Evolutionary conservation across 1,140 invertebrate genomes (phyloP), one percentile per base, ranked within the genome.

Genomic region (Gonioctena quinquepunctata): DNA sequence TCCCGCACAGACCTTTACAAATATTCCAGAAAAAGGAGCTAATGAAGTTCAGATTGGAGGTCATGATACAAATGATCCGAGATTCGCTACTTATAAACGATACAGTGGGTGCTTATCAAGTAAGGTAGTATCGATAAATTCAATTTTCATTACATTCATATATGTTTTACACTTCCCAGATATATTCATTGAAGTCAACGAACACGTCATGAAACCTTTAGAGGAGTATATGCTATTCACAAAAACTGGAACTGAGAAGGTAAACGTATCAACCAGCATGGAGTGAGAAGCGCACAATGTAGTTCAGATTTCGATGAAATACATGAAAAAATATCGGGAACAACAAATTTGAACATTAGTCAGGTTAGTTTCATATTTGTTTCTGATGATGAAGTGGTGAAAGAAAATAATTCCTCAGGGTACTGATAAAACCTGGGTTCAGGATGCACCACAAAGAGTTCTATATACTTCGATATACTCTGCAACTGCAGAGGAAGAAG

Each of bases 71-170:
- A 92, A 89, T 5, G 92, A 94, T 84, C 89, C 90, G 18, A 86
- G 92, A 71, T 91, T 94, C 79, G 89, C 87, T 57, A 90, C 91
- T 48, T 96, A 94, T 75, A 93, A 92, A 74, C 92, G 92, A 74
- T 96, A 95, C 81, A 94, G 91, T 73, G 94, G 94, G 26, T 96
- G 94, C 79, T 84, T 96, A 60, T 95, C 94, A 71, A 96, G 94
- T 96, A 85, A 88, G 89, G 88, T 69, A 28, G 26, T 6, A 21
- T 42, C 16, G 8, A n/a, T 56, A 23, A 3, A 21, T 56, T 56
- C 13, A 2, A 49, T 49, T 49, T 3, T 49, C 2, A 2, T 49
- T 13, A 19, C 7, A 13, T 19, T 57, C 13, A 23, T 57, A 22
- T 23, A 3, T 8, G 18, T 16, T 21, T 11, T 54, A 1, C 18